phyloP scores from a whole-genome alignment of 2,113 vertebrate species.

The Chamaea fasciata region DNA sequence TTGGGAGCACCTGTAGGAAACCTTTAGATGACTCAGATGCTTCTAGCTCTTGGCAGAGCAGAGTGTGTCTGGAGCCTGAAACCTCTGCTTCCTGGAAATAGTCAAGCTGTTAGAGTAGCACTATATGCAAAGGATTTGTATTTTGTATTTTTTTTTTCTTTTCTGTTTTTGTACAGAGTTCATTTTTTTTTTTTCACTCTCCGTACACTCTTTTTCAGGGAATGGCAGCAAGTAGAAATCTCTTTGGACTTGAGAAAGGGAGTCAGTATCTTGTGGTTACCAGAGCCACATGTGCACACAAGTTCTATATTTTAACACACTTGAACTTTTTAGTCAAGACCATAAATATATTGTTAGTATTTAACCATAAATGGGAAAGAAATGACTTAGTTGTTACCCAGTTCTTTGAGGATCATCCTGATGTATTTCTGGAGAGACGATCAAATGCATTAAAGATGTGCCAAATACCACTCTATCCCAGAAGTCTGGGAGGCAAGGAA shows the following conservation, averaged over 20 bases:
- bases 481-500: not conserved
- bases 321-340: not conserved
- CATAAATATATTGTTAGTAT: not conserved
- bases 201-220: not conserved
- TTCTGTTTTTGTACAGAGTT: not conserved
- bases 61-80: not conserved
- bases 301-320: not conserved
- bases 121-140: not conserved
- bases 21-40: not conserved
- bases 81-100: not conserved
- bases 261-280: not conserved
- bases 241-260: not conserved
- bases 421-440: not conserved
- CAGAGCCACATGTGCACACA: fast-evolving
- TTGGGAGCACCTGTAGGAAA: not conserved
- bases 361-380: not conserved
- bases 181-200: not conserved
- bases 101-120: not conserved
- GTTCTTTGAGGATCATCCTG: not conserved
- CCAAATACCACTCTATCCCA: not conserved
- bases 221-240: not conserved
- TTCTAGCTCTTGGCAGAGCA: not conserved
- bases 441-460: not conserved
- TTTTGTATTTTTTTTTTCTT: not conserved
- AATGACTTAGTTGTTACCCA: not conserved